Evolutionary conservation across 2,888 invertebrate species (phyloP).

Genomic region (Cantharis nigra): DNA sequence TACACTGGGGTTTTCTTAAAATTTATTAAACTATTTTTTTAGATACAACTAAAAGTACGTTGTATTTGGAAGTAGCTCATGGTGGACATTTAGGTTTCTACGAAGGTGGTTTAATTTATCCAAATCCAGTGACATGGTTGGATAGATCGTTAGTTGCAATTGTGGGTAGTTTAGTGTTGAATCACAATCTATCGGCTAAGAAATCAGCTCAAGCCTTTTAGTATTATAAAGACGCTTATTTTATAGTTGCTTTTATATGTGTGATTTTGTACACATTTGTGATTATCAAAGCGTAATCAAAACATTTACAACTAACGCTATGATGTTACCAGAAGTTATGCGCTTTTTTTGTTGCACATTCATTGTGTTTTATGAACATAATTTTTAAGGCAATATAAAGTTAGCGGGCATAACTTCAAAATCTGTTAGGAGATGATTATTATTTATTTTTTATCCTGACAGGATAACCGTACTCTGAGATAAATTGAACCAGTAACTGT

Average conservation of each 20-base stretch:
- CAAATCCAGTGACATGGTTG: conserved; percentile 91
- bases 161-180: conserved; percentile 72
- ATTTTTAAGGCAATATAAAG: neutral
- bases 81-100: conserved; percentile 96
- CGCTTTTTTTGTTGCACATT: neutral
- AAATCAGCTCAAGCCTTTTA: conserved; percentile 33
- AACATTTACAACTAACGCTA: neutral
- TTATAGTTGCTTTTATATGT: conserved; percentile 20
- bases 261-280: conserved; percentile 20
- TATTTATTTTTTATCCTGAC: neutral
- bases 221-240: conserved; percentile 18
- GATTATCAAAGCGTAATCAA: neutral
- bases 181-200: conserved; percentile 47
- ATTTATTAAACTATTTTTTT: neutral
- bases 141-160: conserved; percentile 86
- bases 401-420: neutral
- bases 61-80: conserved; percentile 83
- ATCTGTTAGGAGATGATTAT: neutral
- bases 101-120: conserved; percentile 86
- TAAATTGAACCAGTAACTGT: neutral
- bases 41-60: conserved; percentile 69
- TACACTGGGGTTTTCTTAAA: neutral
- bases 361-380: neutral
- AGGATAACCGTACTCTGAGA: neutral
- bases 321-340: neutral